Evolutionary conservation across 1,140 invertebrate species (phyloP).

Genomic region (Cataglyphis hispanica): DNA sequence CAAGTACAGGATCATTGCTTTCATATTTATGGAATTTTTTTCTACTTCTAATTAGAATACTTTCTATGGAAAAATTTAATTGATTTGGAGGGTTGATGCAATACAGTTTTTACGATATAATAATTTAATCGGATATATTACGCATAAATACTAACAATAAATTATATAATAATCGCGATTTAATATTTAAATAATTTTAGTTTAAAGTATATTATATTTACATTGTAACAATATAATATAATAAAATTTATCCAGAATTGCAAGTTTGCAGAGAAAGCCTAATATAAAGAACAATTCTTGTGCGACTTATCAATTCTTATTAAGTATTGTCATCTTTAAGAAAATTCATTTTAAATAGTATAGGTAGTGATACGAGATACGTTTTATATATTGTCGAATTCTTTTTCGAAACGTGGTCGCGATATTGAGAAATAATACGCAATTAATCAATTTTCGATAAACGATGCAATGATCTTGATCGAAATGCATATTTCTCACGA

Average conservation of each 20-base stretch:
- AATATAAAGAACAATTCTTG: too few relatives aligned
- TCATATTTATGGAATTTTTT: slow-evolving; percentile 27
- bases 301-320: too few relatives aligned
- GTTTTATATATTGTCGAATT: too few relatives aligned
- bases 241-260: background rate
- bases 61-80: background rate
- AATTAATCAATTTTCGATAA: too few relatives aligned
- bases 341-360: too few relatives aligned
- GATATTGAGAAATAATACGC: too few relatives aligned
- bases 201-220: background rate
- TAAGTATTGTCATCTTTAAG: too few relatives aligned
- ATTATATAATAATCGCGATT: background rate
- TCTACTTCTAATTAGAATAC: background rate
- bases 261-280: background rate
- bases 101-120: background rate
- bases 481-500: too few relatives aligned
- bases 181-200: background rate
- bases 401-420: too few relatives aligned
- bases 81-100: background rate
- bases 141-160: slow-evolving; percentile 1
- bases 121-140: background rate
- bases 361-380: too few relatives aligned
- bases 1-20: slow-evolving; percentile 16
- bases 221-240: slow-evolving; percentile 14
- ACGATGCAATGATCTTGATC: too few relatives aligned